A percentile compares a stretch with the other conserved stretches of the same genome.
phyloP scores from a whole-genome alignment of 2,888 invertebrate genomes.

The Dilophus febrilis region DNA sequence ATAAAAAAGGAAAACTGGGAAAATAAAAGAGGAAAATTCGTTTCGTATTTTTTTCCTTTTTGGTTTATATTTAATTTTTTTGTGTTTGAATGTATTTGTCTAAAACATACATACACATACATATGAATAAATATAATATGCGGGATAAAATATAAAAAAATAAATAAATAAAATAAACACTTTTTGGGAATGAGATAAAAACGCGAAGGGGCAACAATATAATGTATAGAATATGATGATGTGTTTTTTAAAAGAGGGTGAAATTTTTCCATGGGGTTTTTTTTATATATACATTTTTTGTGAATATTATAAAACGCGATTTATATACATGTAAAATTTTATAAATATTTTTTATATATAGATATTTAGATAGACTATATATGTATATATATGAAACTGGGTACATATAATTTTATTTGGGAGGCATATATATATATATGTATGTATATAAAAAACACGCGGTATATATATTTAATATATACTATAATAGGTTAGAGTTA shows the following conservation, averaged over 20 bases:
- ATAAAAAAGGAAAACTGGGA: background rate
- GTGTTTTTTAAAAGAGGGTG: background rate
- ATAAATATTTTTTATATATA: background rate
- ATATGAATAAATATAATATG: background rate
- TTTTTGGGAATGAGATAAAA: no score
- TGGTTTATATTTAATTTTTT: background rate
- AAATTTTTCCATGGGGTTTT: background rate
- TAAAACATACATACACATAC: background rate
- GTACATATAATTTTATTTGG: no score
- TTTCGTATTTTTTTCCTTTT: background rate
- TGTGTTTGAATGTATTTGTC: background rate
- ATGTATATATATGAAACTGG: no score
- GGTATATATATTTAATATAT: no score
- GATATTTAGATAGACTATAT: background rate
- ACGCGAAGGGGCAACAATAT: conserved; percentile 6
- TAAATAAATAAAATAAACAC: no score
- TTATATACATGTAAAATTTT: background rate
- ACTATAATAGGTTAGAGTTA: conserved; percentile 5
- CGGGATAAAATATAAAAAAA: background rate
- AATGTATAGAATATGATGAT: conserved; percentile 2
- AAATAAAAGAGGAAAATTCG: background rate
- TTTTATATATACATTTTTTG: background rate
- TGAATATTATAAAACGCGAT: background rate
- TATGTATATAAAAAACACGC: no score
- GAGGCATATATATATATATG: no score